Conservation (phyloP, 2,797 vertebrate species). For the Fistularia commersonii region DNA sequence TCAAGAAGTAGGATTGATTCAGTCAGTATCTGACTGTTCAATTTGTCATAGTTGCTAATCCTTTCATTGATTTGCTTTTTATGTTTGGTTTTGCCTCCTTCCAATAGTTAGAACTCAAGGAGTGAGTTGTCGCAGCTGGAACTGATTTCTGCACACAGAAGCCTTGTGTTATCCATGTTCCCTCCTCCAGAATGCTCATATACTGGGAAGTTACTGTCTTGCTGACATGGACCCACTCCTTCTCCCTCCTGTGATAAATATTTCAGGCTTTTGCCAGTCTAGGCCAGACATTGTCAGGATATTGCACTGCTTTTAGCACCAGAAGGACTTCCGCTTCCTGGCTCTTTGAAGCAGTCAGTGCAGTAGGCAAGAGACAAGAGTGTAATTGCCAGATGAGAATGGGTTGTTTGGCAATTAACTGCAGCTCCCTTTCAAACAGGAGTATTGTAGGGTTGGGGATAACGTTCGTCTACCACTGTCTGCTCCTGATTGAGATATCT, state of each 20-base stretch:
- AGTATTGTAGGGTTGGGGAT: not conserved
- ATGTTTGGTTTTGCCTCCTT: too few relatives aligned
- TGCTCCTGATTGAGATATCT: not conserved
- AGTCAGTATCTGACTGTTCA: too few relatives aligned
- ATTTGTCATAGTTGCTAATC: not conserved
- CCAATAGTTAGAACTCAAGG: not conserved
- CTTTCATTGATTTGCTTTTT: slow-evolving; percentile 3
- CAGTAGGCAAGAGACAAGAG: not conserved
- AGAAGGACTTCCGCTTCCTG: slow-evolving; percentile 55
- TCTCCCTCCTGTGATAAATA: slow-evolving; percentile 65
- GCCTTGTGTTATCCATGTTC: slow-evolving; percentile 28
- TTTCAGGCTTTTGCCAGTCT: slow-evolving; percentile 56
- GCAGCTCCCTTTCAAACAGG: not conserved
- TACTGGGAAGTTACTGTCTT: slow-evolving; percentile 15
- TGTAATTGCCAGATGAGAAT: not conserved
- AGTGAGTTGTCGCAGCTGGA: slow-evolving; percentile 27
- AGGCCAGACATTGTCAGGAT: slow-evolving; percentile 67
- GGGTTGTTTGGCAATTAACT: not conserved
- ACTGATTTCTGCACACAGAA: slow-evolving; percentile 3
- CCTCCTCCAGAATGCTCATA: slow-evolving; percentile 34
- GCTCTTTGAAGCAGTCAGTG: slow-evolving; percentile 35
- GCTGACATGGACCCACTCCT: slow-evolving; percentile 41
- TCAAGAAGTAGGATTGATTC: too few relatives aligned
- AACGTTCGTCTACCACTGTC: not conserved
- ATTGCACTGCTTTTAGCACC: slow-evolving; percentile 69